Evolutionary conservation across 2,888 invertebrate species (phyloP), one percentile per base, ranked within the genome.

Genomic region (Drosophila trichaetosa): DNA sequence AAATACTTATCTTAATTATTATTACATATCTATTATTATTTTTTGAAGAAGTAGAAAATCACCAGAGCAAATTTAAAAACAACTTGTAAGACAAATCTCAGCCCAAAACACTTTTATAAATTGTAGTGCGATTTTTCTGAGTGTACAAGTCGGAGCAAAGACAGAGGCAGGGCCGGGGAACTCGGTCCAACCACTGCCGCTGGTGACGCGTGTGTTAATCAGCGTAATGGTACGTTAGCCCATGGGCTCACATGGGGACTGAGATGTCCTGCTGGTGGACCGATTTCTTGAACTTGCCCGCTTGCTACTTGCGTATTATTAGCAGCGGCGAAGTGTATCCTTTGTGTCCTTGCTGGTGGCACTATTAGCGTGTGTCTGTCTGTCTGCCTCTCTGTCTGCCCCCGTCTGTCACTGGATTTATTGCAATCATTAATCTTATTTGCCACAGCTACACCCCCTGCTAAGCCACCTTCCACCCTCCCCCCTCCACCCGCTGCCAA

Each of bases 351-450:
- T 80, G 75, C 83, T 87, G 80, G 91, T 91, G 82, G 86, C 90
- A 91, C 91, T 91, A 88, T 73, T 85, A 90, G 91, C 79, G 85
- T 76, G 33, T 59, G 67, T 76, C 54, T 67, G 66, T 48, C 74
- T 80, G 67, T 59, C 75, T 73, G 73, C 83, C 88, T 84, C 53
- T 72, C 49, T 63, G 63, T 49, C 74, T 79, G 70, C 58, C 75
- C 77, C 75, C 77, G 75, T 83, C 87, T 88, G 91, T 87, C 89
- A 82, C 91, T 88, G 91, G 92, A 93, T 93, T 93, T 93, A 92
- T 93, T 91, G 91, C 92, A 92, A 91, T 91, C 92, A 92, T 92
- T 92, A 93, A 92, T 92, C 93, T 92, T 92, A 85, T 89, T 91
- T 85, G 83, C 85, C 76, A 71, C 76, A 76, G 53, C 71, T 18